phyloP scores from a whole-genome alignment of 1,140 invertebrate species.

The Schlechtendalia chinensis region DNA sequence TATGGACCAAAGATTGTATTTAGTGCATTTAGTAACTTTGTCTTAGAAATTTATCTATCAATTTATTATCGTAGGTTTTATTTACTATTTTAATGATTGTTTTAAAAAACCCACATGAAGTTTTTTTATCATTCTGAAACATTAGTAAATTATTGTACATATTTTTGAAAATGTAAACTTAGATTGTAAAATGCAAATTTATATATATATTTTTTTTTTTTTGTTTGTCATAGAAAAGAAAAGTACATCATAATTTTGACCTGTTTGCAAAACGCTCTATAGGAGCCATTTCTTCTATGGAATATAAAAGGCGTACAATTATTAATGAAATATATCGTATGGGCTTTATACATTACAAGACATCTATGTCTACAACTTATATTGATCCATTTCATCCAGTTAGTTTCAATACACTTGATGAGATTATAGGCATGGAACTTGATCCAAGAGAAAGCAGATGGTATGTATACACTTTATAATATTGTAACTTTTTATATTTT shows the following conservation, averaged over 20 bases:
- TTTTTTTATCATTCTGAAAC: no score
- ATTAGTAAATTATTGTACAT: no score
- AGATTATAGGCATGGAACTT: not conserved
- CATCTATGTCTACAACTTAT: not conserved
- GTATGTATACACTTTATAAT: not conserved
- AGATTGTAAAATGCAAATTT: no score
- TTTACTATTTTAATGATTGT: no score
- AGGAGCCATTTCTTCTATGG: constrained; percentile 4
- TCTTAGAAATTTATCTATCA: no score
- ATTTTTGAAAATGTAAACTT: no score
- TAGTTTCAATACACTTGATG: not conserved
- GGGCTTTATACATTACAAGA: not conserved
- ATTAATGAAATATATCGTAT: not conserved
- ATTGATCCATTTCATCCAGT: no score
- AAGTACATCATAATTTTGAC: not conserved
- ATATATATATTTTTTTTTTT: not conserved
- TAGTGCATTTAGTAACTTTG: no score
- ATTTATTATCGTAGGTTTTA: no score
- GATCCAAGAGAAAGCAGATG: not conserved
- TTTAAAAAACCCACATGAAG: no score
- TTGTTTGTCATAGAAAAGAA: not conserved
- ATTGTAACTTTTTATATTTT: no score
- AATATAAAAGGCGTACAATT: constrained; percentile 17
- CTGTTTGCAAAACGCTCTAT: not conserved
- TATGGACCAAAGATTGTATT: no score